Base-by-base conservation (phyloP, 2,797 vertebrate genomes). In the Microctenopoma steveboyesi region DNA sequence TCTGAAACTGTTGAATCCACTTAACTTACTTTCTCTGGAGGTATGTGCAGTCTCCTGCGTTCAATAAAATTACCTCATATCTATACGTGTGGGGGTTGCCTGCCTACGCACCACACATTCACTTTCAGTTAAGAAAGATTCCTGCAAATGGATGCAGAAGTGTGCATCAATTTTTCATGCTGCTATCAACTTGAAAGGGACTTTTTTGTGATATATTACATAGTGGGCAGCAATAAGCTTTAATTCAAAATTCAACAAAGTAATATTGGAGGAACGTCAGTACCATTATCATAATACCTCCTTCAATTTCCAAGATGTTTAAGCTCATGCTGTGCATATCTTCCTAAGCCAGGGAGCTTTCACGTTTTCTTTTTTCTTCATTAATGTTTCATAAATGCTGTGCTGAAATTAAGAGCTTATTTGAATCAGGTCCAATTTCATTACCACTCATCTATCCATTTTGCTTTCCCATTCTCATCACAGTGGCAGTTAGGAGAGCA, bases 311-410 rank as follows among this genome's bases (percentile, higher is more conserved):
- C 53, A 74, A 55, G 39, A 53, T 66, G 50, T 82, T 79, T 68
- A 74, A 75, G 57, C 28, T 60, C 82, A 48, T 1, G 58, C 76
- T 81, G 78, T 18, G 79, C 67, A 63, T 58, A 62, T 72, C 72
- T 65, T 76, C 49, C 43, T 11, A 42, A 73, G 78, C 65, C 52
- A 3, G 50, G 27, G 69, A 51, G 64, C 51, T 82, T 80, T 68
- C 87, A 74, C 64, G 69, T 84, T 81, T 63, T 81, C 64, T 54
- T 62, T 78, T 83, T 76, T 78, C 68, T 73, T 84, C 84, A 93
- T 94, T 91, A 92, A 94, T 92, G 87, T 94, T 94, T 92, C 82
- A 94, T 92, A 89, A 90, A 91, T 81, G 86, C 86, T 79, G 81
- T 68, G 69, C 83, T 91, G 89, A 90, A 92, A 93, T 92, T 88